Evolutionary conservation across 92 coral and sea anemone species (phyloP), one percentile per base, ranked within the genome.

Genomic region (Muricea muricata): DNA sequence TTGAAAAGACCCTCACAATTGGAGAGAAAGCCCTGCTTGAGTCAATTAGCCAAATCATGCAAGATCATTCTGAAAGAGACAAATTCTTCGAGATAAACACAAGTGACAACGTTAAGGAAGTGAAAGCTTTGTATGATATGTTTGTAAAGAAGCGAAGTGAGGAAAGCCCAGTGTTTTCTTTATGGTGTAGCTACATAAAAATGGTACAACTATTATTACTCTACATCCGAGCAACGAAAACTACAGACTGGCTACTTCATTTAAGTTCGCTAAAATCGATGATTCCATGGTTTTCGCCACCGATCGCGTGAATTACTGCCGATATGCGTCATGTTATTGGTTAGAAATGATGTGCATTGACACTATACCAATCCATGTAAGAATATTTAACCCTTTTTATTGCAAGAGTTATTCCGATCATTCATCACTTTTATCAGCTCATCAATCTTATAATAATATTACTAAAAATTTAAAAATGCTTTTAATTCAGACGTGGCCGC

Each of bases 331-430:
- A 5, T 55, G 65, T 21, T 55, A 55, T 55, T 55, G 65, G 65
- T 55, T 55, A 21, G 65, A 55, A 55, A 55, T 55, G 65, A 55
- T 55, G 65, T 55, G 65, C 23, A 7, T 55, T 21, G 65, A 55
- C 7, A 55, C n/a, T n/a, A 21, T 7, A 55, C 65, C n/a, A 55
- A 55, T 55, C 65, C 65, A 55, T 55, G 65, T 55, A 55, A 55
- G 65, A 5, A n/a, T 7, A 55, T 55, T 55, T 55, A 21, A 55
- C 8, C 65, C 7, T 55, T 8, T 55, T 7, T 55, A n/a, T n/a
- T n/a, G n/a, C n/a, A n/a, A n/a, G n/a, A n/a, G n/a, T n/a, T n/a
- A n/a, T n/a, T n/a, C n/a, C 25, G n/a, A 55, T 55, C 65, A 55
- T n/a, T n/a, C 65, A 55, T 55, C 14, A 42, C 14, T 42, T 42